Evolutionary conservation across 2,113 vertebrate genomes (phyloP), one percentile per base, ranked within the genome.

Genomic region (Xerus inauris): DNA sequence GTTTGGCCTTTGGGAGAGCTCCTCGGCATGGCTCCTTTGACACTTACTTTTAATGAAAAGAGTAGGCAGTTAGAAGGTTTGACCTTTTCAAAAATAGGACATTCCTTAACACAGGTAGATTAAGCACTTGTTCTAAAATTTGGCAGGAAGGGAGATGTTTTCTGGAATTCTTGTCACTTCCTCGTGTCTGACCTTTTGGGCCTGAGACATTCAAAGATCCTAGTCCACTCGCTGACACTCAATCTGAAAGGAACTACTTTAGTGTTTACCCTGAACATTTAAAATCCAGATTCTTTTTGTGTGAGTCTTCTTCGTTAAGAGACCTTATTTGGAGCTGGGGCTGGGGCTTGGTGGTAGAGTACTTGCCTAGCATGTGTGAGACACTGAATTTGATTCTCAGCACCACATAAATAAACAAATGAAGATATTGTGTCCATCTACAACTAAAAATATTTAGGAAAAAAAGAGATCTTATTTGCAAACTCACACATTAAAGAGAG

Each of bases 51-150:
- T 88, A 87, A 64, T 94, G 81, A 93, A 54, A 95, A 32, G 82
- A 82, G 42, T 77, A 90, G 88, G 47, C 82, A 96, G 40, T 88
- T 88, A 76, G 85, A 95, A 79, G 65, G n/a, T 77, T 92, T 96
- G 96, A 96, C 96, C 94, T 98, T 97, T 97, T 87, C 90, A 95
- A 76, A 94, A 97, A 28, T 80, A 71, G 9, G 42, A 6, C 65
- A 32, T 95, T 95, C 81, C 12, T 96, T 95, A 77, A 35, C 35
- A n/a, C 47, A 86, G 89, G 40, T 94, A 92, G 76, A 95, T 87
- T 72, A 94, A 91, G 72, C 64, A 76, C 59, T 94, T 87, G 30
- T 24, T 95, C 83, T 87, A 67, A 97, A 87, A 38, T 95, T 88
- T 82, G 85, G 42, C 87, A 86, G 76, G 94, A 94, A 88, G 77